Conservation (phyloP, 2,797 vertebrate species). For the Gymnothorax javanicus region DNA sequence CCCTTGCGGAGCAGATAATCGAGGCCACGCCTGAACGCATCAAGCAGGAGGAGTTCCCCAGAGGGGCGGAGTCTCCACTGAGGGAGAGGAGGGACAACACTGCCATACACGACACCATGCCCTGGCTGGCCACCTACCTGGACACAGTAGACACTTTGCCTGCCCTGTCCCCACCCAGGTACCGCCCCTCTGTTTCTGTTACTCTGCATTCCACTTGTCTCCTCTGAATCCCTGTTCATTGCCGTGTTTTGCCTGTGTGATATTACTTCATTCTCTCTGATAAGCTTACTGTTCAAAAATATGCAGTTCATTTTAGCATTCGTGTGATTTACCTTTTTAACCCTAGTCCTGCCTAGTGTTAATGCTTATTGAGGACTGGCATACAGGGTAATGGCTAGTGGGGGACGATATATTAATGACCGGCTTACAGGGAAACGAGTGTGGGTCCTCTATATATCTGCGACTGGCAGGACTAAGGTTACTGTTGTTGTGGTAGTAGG, state of each 20-base stretch:
- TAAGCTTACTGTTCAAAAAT: background rate
- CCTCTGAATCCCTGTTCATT: background rate
- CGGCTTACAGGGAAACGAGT: no score
- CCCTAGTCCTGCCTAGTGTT: no score
- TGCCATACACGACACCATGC: constrained; percentile 74
- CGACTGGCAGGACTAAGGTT: no score
- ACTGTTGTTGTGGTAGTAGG: background rate
- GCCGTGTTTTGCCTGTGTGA: background rate
- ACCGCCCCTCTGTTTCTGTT: background rate
- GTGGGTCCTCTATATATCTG: no score
- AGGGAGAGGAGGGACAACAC: constrained; percentile 76
- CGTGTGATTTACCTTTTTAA: background rate
- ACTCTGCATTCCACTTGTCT: background rate
- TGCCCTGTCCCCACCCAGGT: constrained; percentile 73
- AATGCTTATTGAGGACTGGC: no score
- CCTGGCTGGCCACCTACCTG: constrained; percentile 86
- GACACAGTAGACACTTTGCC: constrained; percentile 79
- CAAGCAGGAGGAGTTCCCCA: constrained; percentile 83
- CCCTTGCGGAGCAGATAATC: constrained; percentile 86
- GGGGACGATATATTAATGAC: no score
- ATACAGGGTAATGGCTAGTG: no score
- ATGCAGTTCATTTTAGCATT: background rate
- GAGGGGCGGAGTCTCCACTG: constrained; percentile 69
- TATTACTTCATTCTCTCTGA: background rate
- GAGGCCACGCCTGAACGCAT: constrained; percentile 88